Percentiles rank a stretch among this genome's conserved stretches.
These are phyloP conservation scores for Oryzaephilus surinamensis DNA, from an alignment of 1,140 invertebrate species.

Conservation along the genomic window DNA sequence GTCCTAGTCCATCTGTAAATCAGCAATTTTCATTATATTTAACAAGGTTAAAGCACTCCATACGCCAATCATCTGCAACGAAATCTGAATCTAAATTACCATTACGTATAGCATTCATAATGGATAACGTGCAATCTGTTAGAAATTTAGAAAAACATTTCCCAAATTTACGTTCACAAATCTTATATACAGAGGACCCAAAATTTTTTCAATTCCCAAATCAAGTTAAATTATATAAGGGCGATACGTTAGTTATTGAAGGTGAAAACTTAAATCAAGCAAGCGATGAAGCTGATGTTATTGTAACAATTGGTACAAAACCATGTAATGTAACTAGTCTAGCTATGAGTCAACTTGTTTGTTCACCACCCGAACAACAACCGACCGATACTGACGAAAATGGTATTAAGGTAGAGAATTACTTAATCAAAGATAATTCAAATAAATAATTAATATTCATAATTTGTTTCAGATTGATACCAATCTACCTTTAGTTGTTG, in stretches of 20 bases:
- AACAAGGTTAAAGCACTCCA: conserved; percentile 26
- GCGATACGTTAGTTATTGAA: conserved; percentile 91
- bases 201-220: conserved; percentile 80
- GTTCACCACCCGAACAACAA: conserved; percentile 75
- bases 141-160: conserved; percentile 81
- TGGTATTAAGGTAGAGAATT: conserved; percentile 49
- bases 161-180: conserved; percentile 61
- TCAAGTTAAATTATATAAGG: conserved; percentile 81
- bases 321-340: conserved; percentile 89
- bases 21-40: conserved; percentile 29
- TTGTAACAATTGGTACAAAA: conserved; percentile 81
- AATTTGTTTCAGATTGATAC: conserved; percentile 42
- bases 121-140: conserved; percentile 89
- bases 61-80: conserved; percentile 29
- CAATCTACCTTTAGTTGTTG: conserved; percentile 78
- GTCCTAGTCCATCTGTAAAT: conserved; percentile 80
- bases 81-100: conserved; percentile 43
- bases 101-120: conserved; percentile 78
- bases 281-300: conserved; percentile 85
- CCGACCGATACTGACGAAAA: conserved; percentile 81
- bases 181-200: conserved; percentile 88
- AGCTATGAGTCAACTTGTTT: conserved; percentile 78
- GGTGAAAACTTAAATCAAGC: conserved; percentile 86
- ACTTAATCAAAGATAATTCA: conserved; percentile 1
- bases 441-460: conserved; percentile 2